Base-by-base conservation (phyloP, 2,113 vertebrate species). In the Alligator sinensis region DNA sequence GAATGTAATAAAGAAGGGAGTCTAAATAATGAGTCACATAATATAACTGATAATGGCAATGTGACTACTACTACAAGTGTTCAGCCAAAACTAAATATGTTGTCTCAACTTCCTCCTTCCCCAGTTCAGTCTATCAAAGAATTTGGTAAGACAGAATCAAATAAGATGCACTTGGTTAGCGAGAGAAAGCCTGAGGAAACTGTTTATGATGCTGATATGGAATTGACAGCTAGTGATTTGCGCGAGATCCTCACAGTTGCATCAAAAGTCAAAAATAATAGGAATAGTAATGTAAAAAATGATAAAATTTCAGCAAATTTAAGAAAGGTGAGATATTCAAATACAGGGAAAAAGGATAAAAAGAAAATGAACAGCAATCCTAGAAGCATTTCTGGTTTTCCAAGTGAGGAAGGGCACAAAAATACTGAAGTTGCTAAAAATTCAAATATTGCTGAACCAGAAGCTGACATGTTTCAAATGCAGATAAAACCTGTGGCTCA, bases 181-280 rank as follows among this genome's bases (percentile, higher is more conserved):
- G 92, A 95, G 59, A 55, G 81, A 80, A 96, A 95, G 4, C 34
- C 95, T 30, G 97, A 98, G 66, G 96, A 98, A 94, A 98, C 98
- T 28, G 3, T 98, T 88, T 98, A 97, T 92, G 97, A 97, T 92
- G 78, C 91, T 81, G 98, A 98, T 84, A 98, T 98, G 97, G 98
- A 98, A 57, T 47, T 98, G 97, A 98, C 98, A n/a, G 90, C 95
- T 18, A 95, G 96, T 74, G 97, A 98, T 84, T 84, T 93, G 54
- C 96, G 96, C 85, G 97, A 97, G 62, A 96, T 98, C 72, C 80
- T 98, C 62, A 82, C 92, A 81, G 87, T 98, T 96, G 97, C 97
- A 92, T 94, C 30, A 5, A 95, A 96, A 85, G 75, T 58, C 79
- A 97, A 93, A 92, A 85, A 79, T 83, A 97, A 92, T 89, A 97